Evolutionary conservation across 2,797 vertebrate species (phyloP), one percentile per base, ranked within the genome.

Genomic region (Pristis pectinata): DNA sequence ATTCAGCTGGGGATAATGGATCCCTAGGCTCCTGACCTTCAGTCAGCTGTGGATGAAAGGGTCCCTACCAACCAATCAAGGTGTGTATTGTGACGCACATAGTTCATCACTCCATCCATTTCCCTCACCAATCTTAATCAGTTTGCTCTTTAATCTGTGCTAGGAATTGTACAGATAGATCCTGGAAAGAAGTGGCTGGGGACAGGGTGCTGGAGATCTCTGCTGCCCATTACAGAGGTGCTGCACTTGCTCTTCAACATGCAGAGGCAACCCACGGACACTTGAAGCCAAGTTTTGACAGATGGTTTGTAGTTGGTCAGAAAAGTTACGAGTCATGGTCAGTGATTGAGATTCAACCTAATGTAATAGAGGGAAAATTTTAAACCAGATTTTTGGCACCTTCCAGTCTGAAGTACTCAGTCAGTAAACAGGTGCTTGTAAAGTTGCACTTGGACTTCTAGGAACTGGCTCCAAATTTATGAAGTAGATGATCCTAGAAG

Each of bases 151-250:
- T 49, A 0, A 3, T 49, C 94, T 96, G 97, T 59, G 97, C 96
- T 95, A 99, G 96, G 94, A 98, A 94, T 0, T 96, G 19, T 0
- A 96, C 95, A 0, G 98, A 97, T 95, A 99, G 96, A 0, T 97
- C 97, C 93, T 96, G 96, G 61, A 97, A 96, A 89, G 97, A 96
- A 94, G 49, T 95, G n/a, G 96, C 95, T 0, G 95, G 96, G 0
- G 96, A 94, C 0, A 99, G 97, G 10, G 97, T 96, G 0, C 97
- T 95, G 72, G 97, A 97, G 8, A 99, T 98, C 34, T 98, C 98
- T 22, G 98, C 98, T 1, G 97, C 97, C 0, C 97, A 97, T 30
- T 96, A 53, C 96, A 96, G 0, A 98, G 98, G 0, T 96, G 97
- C 61, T 96, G 96, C 0, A 97, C 97, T 95, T 97, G 97, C 56